Conservation (phyloP, 2,113 vertebrate species). For the Colinus virginianus region DNA sequence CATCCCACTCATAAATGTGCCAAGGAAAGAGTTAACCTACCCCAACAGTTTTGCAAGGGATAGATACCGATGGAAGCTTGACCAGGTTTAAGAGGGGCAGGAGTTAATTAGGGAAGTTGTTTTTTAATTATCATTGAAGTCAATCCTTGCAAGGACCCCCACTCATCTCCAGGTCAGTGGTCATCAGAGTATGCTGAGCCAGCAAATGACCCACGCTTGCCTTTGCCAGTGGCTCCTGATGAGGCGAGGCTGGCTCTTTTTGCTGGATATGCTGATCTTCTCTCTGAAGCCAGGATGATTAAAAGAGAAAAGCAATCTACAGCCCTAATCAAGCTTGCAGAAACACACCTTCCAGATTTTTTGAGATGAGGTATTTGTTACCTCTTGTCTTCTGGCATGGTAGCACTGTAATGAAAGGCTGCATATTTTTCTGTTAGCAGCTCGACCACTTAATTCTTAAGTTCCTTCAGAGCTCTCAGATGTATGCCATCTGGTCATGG, state of each 20-base stretch:
- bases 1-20: background rate
- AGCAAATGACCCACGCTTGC: background rate
- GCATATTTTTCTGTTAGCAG: constrained; percentile 74
- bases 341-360: constrained; percentile 47
- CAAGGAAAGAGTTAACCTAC: background rate
- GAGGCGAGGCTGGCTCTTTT: background rate
- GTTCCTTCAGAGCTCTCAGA: constrained; percentile 75
- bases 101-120: constrained; percentile 20
- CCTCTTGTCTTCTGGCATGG: constrained; percentile 57
- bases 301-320: constrained; percentile 27
- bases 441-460: constrained; percentile 68
- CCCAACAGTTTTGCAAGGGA: background rate
- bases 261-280: background rate
- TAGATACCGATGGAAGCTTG: background rate
- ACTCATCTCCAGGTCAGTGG: constrained; percentile 22
- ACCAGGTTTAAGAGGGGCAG: background rate
- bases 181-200: background rate
- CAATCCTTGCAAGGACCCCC: background rate
- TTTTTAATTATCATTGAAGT: constrained; percentile 40
- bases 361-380: constrained; percentile 52
- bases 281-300: constrained; percentile 21
- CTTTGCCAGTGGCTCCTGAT: background rate
- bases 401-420: constrained; percentile 69
- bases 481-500: constrained; percentile 76
- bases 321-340: constrained; percentile 43